Evolutionary conservation across 2,888 invertebrate genomes (phyloP).

Genomic region (Tineola bisselliella): DNA sequence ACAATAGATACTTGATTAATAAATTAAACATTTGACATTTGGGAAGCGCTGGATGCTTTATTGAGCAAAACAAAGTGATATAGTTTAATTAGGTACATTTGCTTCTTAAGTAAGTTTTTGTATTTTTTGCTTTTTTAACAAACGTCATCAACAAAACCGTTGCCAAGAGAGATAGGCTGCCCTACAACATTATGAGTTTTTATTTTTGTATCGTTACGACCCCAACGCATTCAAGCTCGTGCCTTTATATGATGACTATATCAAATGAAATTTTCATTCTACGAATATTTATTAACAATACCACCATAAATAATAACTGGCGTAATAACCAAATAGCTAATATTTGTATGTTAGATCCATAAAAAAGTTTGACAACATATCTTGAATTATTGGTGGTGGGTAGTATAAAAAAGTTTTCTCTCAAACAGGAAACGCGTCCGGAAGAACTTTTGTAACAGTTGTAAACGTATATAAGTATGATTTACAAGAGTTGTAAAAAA

Average conservation of each 20-base stretch:
- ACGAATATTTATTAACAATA: conserved; percentile 27
- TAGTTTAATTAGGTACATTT: no score
- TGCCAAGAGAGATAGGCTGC: no score
- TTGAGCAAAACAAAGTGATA: no score
- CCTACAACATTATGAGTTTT: no score
- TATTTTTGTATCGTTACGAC: no score
- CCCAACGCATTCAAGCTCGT: background rate
- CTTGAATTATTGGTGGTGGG: conserved; percentile 47
- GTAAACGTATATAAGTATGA: conserved; percentile 53
- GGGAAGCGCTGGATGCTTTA: no score
- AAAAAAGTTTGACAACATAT: conserved; percentile 47
- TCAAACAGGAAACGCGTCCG: conserved; percentile 29
- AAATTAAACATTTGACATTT: no score
- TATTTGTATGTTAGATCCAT: conserved; percentile 38
- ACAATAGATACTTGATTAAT: no score
- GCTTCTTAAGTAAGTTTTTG: no score
- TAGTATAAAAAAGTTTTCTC: conserved; percentile 41
- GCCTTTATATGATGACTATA: no score
- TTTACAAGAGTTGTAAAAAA: conserved; percentile 48
- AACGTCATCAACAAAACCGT: no score
- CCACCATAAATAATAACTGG: conserved; percentile 37
- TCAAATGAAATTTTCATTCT: background rate
- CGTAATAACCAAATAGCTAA: conserved; percentile 30
- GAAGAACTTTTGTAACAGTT: conserved; percentile 48
- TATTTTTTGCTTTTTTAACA: no score